Evolutionary conservation across 2,888 invertebrate species (phyloP).

Genomic region (Alentia gelatinosa): DNA sequence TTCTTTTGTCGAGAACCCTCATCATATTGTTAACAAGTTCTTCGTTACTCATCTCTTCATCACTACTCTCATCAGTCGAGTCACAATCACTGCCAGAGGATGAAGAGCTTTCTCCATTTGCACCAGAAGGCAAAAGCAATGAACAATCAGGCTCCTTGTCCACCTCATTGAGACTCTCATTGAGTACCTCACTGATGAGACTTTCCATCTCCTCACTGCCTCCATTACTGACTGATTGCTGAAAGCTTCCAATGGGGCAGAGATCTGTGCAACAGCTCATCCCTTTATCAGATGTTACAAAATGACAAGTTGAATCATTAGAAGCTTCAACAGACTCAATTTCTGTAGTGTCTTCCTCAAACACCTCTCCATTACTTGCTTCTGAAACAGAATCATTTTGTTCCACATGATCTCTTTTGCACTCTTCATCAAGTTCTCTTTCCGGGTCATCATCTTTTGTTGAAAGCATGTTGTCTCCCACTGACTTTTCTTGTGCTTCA

Average conservation of each 20-base stretch:
- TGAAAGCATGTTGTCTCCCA: background rate
- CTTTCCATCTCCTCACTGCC: background rate
- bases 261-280: background rate
- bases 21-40: background rate
- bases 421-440: background rate
- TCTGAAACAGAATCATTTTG: no score
- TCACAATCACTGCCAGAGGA: background rate
- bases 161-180: slow-evolving; percentile 17
- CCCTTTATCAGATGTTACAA: background rate
- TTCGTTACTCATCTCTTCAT: background rate
- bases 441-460: background rate
- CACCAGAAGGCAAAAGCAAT: background rate
- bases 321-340: background rate
- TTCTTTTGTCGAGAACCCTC: background rate
- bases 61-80: background rate
- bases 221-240: background rate
- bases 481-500: background rate
- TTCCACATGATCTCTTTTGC: no score
- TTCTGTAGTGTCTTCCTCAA: background rate
- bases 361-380: background rate
- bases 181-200: slow-evolving; percentile 12
- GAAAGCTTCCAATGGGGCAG: background rate
- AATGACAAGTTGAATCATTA: no score
- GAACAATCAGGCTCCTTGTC: background rate
- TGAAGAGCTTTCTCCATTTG: background rate